These are phyloP conservation scores for Empis livida DNA, from an alignment of 2,888 invertebrate species.

Conservation along the genomic window DNA sequence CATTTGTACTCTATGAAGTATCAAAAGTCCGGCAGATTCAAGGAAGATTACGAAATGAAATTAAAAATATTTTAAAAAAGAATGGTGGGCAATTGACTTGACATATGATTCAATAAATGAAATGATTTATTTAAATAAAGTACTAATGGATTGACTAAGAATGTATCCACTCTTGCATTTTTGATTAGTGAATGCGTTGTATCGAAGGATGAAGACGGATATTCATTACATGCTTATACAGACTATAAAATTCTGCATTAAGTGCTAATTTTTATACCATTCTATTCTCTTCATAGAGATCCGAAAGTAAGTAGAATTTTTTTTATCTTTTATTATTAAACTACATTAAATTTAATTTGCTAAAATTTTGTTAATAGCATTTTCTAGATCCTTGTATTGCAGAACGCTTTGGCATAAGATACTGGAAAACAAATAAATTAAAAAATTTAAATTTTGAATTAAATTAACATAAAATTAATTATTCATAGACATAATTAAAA, in stretches of 20 bases:
- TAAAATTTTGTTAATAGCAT: no score
- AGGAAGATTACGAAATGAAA: conserved; percentile 32
- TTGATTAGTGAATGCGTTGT: conserved; percentile 25
- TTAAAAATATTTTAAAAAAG: conserved; percentile 26
- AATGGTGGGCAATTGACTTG: conserved; percentile 28
- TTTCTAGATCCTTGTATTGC: conserved; percentile 34
- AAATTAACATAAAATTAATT: no score
- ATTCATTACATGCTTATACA: conserved; percentile 24
- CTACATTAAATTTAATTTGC: no score
- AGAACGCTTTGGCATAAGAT: conserved; percentile 31
- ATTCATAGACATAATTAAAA: no score
- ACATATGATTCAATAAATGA: conserved; percentile 34
- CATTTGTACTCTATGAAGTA: conserved; percentile 34
- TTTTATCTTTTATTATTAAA: no score
- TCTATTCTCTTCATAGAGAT: conserved; percentile 29
- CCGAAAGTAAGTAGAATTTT: conserved; percentile 24
- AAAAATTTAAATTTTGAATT: no score
- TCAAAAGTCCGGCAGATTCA: conserved; percentile 34
- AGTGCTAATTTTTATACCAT: conserved; percentile 29
- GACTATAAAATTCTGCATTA: conserved; percentile 23
- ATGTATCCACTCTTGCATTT: conserved; percentile 31
- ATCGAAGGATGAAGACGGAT: conserved; percentile 13
- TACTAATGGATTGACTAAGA: conserved; percentile 30
- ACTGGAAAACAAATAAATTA: no score
- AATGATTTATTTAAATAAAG: conserved; percentile 36